Percentiles rank a stretch among this genome's conserved stretches.
These are phyloP conservation scores for Nibea coibor DNA, from an alignment of 2,113 vertebrate species.

Conservation along the genomic window DNA sequence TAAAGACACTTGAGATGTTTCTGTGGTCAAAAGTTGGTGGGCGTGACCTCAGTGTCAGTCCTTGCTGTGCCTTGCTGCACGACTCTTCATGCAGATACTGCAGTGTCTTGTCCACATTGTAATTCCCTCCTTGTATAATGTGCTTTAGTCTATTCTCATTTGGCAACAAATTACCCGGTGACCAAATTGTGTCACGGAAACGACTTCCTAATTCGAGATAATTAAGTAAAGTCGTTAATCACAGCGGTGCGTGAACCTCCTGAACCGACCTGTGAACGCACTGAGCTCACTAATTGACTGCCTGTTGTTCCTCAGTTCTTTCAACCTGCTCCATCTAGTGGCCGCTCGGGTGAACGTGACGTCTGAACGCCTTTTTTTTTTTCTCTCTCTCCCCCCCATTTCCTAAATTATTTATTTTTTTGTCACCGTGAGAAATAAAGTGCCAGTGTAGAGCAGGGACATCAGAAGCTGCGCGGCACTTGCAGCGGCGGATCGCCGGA, in stretches of 20 bases:
- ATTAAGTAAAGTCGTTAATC: slow-evolving; percentile 60
- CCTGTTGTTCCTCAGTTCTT: slow-evolving; percentile 31
- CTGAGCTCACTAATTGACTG: slow-evolving; percentile 48
- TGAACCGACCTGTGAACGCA: slow-evolving; percentile 42
- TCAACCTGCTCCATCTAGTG: slow-evolving; percentile 68
- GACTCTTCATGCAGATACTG: too few species aligned
- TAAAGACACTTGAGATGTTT: too few species aligned
- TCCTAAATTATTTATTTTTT: slow-evolving; percentile 58
- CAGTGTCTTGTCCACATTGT: neutral
- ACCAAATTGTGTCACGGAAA: slow-evolving; percentile 33
- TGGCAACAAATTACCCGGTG: slow-evolving; percentile 20
- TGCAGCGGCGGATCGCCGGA: slow-evolving; percentile 30
- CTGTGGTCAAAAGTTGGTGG: neutral
- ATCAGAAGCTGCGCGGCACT: slow-evolving; percentile 45
- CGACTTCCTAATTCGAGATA: slow-evolving; percentile 40
- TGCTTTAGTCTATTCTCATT: slow-evolving; percentile 19
- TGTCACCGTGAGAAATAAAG: slow-evolving; percentile 72
- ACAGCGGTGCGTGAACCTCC: slow-evolving; percentile 12
- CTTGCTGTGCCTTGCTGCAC: neutral
- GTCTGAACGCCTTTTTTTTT: slow-evolving; percentile 7
- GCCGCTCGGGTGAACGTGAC: slow-evolving; percentile 19
- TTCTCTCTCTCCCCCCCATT: neutral
- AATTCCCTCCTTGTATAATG: neutral
- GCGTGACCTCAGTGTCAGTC: neutral
- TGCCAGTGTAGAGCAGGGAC: slow-evolving; percentile 54